phyloP scores from a whole-genome alignment of 2,113 vertebrate species.

The Strix aluco region DNA sequence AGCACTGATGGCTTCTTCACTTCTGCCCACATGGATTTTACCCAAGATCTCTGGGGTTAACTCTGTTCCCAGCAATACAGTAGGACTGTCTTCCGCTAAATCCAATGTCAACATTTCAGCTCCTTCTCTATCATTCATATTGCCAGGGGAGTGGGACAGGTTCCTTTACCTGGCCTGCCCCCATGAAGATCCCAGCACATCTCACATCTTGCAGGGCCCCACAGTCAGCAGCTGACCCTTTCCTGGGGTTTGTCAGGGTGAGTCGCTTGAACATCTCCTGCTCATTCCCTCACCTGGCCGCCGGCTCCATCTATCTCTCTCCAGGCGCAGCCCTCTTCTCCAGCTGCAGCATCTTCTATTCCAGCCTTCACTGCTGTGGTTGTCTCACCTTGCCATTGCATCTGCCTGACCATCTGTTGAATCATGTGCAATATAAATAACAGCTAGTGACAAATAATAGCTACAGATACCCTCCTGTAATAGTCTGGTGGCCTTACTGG shows the following conservation, averaged over 20 bases:
- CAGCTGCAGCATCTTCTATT: slow-evolving; percentile 59
- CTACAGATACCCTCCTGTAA: neutral
- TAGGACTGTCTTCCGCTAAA: neutral
- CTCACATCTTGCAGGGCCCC: neutral
- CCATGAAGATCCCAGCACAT: neutral
- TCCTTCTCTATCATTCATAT: neutral
- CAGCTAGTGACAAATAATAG: slow-evolving; percentile 58
- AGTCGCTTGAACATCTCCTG: neutral
- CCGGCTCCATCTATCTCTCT: slow-evolving; percentile 45
- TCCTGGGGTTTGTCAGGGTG: neutral
- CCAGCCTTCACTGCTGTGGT: slow-evolving; percentile 51
- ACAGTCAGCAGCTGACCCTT: neutral
- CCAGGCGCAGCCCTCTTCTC: slow-evolving; percentile 17
- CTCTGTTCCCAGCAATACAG: neutral
- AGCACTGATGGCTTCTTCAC: neutral
- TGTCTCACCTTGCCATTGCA: slow-evolving; percentile 67
- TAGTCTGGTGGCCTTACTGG: neutral
- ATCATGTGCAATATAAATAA: slow-evolving; percentile 61
- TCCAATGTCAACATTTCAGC: neutral
- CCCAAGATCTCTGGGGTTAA: neutral
- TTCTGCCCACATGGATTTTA: neutral
- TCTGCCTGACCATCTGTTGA: slow-evolving; percentile 66
- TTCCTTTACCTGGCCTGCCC: neutral
- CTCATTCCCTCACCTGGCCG: neutral
- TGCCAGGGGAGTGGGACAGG: neutral